Conservation (phyloP, 2,113 vertebrate species). For the Corythoichthys intestinalis region DNA sequence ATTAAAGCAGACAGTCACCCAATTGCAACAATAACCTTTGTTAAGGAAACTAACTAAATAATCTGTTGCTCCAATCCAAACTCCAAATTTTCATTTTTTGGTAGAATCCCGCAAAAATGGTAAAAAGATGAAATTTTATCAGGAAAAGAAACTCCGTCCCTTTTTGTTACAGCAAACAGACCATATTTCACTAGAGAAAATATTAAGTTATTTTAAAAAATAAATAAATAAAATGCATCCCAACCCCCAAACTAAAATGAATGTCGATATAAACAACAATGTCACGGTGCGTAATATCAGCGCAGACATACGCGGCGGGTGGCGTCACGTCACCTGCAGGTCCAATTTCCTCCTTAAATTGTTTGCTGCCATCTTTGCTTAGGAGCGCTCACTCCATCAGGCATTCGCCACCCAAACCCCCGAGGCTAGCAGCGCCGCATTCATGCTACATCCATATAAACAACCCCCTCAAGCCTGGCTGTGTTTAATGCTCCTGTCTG, state of each 20-base stretch:
- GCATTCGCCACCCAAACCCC: background rate
- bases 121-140: too few relatives aligned
- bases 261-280: background rate
- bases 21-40: too few relatives aligned
- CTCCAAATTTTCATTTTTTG: too few relatives aligned
- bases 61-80: too few relatives aligned
- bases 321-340: background rate
- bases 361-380: constrained; percentile 3
- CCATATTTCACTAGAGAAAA: too few relatives aligned
- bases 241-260: background rate
- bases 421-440: background rate
- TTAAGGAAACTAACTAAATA: too few relatives aligned
- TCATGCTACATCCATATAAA: constrained; percentile 20
- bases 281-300: background rate
- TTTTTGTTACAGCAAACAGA: too few relatives aligned
- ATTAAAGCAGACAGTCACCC: too few relatives aligned
- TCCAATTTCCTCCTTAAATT: constrained; percentile 6
- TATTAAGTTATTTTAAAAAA: too few relatives aligned
- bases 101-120: too few relatives aligned
- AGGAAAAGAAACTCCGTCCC: too few relatives aligned
- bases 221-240: background rate
- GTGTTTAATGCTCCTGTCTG: constrained; percentile 40
- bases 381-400: constrained; percentile 4
- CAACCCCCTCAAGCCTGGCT: constrained; percentile 6
- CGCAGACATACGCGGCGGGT: background rate